Base-by-base conservation (phyloP, 2,113 vertebrate species). In the Cisticola juncidis region DNA sequence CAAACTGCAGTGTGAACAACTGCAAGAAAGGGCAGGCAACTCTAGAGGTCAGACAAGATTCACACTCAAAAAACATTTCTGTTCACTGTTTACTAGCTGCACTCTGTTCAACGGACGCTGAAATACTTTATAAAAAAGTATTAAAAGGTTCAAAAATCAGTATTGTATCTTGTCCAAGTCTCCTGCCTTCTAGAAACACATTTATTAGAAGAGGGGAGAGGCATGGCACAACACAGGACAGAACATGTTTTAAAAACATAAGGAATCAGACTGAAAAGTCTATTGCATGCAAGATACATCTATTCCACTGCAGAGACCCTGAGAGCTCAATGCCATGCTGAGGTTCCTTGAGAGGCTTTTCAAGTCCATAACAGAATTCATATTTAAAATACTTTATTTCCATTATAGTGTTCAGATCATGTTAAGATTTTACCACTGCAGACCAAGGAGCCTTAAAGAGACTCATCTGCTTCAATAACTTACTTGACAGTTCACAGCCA, bases 341-440 rank as follows among this genome's bases (percentile, higher is more conserved):
- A 5, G 40, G 57, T 58, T 50, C 69, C 31, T 36, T 57, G 22
- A 21, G 33, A 83, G 25, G 26, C 45, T 57, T 88, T 53, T 48
- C 24, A 62, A 83, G 38, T 70, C 74, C 11, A 0, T 33, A 42
- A 72, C n/a, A 54, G 16, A 85, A 71, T 51, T 96, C 44, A 48
- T 68, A 68, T 33, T 93, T 93, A 69, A 93, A 95, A 94, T 85
- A 91, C 10, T 76, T 94, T 84, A 84, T 91, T 96, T 87, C 44
- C 47, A 35, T 74, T 50, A 29, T 14, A 89, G 61, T 78, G 69
- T 81, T 94, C 47, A 74, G 40, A 79, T 56, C 44, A 56, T 1
- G 12, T 17, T 54, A 50, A 78, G 29, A 33, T 38, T 80, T 84
- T 25, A 85, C 56, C 47, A 35, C 6, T 47, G 51, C 64, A 84